Percentiles rank a stretch among this genome's conserved stretches.
Evolutionary conservation across 2,797 vertebrate genomes (phyloP).

Genomic region (Fratercula arctica): DNA sequence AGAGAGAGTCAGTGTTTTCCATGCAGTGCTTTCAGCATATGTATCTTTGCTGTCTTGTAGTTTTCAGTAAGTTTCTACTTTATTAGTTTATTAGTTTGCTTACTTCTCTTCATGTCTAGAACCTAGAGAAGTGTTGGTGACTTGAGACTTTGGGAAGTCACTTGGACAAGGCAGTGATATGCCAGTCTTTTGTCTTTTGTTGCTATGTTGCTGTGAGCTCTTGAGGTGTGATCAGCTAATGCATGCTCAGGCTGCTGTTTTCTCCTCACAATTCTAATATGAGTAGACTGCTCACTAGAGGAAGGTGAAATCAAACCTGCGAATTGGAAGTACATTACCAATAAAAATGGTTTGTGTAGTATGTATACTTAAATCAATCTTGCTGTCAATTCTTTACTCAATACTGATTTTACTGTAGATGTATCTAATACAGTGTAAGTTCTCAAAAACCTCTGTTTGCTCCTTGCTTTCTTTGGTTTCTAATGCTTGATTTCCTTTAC

Average conservation of each 20-base stretch:
- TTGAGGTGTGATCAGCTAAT: neutral
- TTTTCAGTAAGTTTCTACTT: neutral
- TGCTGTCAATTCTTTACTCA: neutral
- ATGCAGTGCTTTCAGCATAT: neutral
- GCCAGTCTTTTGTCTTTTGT: neutral
- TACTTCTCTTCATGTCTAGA: neutral
- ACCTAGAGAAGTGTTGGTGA: neutral
- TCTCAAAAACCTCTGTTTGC: neutral
- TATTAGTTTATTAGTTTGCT: neutral
- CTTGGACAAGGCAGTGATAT: neutral
- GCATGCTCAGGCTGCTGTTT: neutral
- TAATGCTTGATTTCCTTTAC: conserved; percentile 48
- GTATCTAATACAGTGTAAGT: neutral
- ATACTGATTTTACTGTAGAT: neutral
- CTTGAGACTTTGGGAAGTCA: neutral
- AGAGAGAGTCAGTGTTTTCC: neutral
- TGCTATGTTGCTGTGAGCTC: neutral
- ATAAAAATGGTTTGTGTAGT: neutral
- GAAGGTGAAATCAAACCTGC: neutral
- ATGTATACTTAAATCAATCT: neutral
- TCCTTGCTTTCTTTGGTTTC: conserved; percentile 37
- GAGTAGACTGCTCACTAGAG: neutral
- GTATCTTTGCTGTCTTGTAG: neutral
- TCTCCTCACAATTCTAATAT: neutral
- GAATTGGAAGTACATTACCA: neutral